phyloP scores from a whole-genome alignment of 2,113 vertebrate species.

The Cephalopholis sonnerati region DNA sequence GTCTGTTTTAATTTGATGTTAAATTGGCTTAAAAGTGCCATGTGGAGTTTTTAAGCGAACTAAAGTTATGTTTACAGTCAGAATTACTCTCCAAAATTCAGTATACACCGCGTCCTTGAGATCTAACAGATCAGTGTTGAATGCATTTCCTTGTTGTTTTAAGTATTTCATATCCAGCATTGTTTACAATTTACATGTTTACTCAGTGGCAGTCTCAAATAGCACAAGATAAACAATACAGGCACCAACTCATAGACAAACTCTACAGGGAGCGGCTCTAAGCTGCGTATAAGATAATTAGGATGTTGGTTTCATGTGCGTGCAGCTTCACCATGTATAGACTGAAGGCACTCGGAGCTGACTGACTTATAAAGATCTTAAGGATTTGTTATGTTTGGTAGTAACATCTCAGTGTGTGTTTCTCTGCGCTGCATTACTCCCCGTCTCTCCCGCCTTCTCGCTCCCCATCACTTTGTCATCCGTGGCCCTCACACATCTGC shows the following conservation, averaged over 20 bases:
- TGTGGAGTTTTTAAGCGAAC: too few relatives aligned
- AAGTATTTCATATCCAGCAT: too few relatives aligned
- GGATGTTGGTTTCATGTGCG: neutral
- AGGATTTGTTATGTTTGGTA: neutral
- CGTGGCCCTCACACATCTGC: slow-evolving; percentile 61
- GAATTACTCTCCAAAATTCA: too few relatives aligned
- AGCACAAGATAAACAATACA: neutral
- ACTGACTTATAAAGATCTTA: neutral
- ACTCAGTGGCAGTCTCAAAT: neutral
- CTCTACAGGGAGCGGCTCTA: neutral
- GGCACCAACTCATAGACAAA: neutral
- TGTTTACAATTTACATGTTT: too few relatives aligned
- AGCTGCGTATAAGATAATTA: neutral
- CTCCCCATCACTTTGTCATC: slow-evolving; percentile 54
- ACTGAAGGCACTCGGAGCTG: neutral
- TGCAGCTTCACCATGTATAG: neutral
- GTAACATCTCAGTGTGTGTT: neutral
- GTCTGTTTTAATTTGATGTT: too few relatives aligned
- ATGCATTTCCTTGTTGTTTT: too few relatives aligned
- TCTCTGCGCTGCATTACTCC: slow-evolving; percentile 9
- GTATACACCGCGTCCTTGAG: too few relatives aligned
- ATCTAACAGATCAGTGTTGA: too few relatives aligned
- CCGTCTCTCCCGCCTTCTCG: slow-evolving; percentile 6
- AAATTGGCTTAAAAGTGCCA: too few relatives aligned
- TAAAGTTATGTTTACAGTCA: too few relatives aligned